A percentile compares a stretch with the other conserved stretches of the same genome.
Evolutionary conservation across 2,888 invertebrate genomes (phyloP).

Genomic region (Agriopis aurantiaria): DNA sequence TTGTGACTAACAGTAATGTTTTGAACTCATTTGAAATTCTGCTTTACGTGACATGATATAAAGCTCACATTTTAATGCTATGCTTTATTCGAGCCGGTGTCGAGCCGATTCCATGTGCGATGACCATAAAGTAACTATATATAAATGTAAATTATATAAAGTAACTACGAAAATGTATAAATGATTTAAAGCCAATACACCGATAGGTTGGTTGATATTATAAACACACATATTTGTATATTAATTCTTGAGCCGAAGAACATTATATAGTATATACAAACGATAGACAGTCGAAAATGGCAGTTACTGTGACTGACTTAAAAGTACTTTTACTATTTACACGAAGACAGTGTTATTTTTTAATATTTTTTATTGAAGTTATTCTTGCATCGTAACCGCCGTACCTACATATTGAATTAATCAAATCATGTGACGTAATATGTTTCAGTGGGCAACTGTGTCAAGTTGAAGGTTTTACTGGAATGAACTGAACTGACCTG

Average conservation of each 20-base stretch:
- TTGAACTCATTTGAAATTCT: neutral
- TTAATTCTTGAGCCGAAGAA: slow-evolving; percentile 56
- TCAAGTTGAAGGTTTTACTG: neutral
- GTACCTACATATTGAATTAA: neutral
- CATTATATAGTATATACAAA: slow-evolving; percentile 42
- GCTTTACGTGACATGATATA: too few species aligned
- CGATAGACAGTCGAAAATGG: slow-evolving; percentile 63
- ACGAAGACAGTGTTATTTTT: slow-evolving; percentile 2
- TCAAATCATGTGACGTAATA: neutral
- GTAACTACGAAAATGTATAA: slow-evolving; percentile 49
- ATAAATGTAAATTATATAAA: slow-evolving; percentile 37
- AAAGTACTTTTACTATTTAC: slow-evolving; percentile 11
- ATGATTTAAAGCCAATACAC: slow-evolving; percentile 62
- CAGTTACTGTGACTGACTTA: slow-evolving; percentile 59
- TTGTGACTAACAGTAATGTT: neutral
- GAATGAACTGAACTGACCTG: neutral
- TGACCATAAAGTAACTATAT: slow-evolving; percentile 4
- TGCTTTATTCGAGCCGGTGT: neutral
- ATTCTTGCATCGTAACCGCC: slow-evolving; percentile 4
- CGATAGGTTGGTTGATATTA: slow-evolving; percentile 36
- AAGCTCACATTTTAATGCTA: neutral
- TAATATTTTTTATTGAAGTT: neutral
- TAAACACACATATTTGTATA: slow-evolving; percentile 26
- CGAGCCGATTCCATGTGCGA: neutral
- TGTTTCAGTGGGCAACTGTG: neutral